phyloP scores from a whole-genome alignment of 2,888 invertebrate genomes.

The Carterocephalus palaemon region DNA sequence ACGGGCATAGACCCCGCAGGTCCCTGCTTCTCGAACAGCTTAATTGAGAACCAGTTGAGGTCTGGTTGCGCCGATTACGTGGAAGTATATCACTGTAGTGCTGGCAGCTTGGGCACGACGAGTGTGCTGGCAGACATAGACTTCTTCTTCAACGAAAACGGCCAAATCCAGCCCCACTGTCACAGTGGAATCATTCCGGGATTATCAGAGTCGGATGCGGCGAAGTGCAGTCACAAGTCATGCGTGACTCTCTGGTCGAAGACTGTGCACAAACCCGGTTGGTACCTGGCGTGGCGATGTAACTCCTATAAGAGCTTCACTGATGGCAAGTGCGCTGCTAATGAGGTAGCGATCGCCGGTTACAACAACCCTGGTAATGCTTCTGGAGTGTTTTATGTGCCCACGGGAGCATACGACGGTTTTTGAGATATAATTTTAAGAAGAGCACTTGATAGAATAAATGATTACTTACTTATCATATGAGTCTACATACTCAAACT shows the following conservation, averaged over 20 bases:
- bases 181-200: conserved; percentile 54
- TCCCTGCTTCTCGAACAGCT: conserved; percentile 65
- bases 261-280: conserved; percentile 51
- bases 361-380: conserved; percentile 67
- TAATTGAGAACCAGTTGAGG: conserved; percentile 67
- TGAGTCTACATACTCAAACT: no score
- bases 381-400: conserved; percentile 64
- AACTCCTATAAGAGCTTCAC: conserved; percentile 54
- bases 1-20: conserved; percentile 71
- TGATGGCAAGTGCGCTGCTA: conserved; percentile 54
- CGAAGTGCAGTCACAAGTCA: conserved; percentile 67
- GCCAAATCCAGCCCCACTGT: conserved; percentile 77
- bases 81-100: conserved; percentile 80
- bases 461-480: no score
- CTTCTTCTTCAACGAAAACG: conserved; percentile 79
- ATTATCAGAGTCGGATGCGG: conserved; percentile 58
- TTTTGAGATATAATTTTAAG: no score
- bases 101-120: conserved; percentile 73
- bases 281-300: conserved; percentile 60
- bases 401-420: conserved; percentile 53
- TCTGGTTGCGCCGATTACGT: conserved; percentile 78
- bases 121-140: conserved; percentile 76
- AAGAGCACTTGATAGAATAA: no score
- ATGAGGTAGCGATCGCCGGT: conserved; percentile 62
- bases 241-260: conserved; percentile 59